These are phyloP conservation scores for Cossypha dichroa DNA, from an alignment of 2,797 vertebrate genomes.

Conservation along the genomic window DNA sequence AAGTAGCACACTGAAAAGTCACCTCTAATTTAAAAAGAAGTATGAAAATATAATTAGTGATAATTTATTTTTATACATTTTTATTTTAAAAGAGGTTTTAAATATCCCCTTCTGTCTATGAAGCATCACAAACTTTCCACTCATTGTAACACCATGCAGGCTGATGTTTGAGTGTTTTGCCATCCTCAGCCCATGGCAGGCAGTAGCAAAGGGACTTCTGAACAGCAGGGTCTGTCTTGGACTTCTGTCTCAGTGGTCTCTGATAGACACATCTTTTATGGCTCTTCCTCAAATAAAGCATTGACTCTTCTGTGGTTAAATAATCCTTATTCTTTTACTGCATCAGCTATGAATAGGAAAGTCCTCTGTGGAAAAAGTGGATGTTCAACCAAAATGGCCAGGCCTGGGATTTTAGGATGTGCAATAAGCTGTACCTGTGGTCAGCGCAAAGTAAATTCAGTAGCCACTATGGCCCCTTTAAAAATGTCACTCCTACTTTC, in stretches of 20 bases:
- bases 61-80: background rate
- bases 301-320: background rate
- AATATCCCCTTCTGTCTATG: background rate
- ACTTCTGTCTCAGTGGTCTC: background rate
- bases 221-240: background rate
- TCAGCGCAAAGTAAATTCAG: background rate
- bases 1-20: background rate
- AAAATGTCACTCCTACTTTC: background rate
- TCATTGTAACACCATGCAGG: fast-evolving
- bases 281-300: background rate
- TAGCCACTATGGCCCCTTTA: background rate
- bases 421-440: background rate
- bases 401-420: background rate
- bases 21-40: background rate
- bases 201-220: background rate
- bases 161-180: background rate
- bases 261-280: background rate
- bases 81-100: background rate
- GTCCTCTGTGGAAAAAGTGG: background rate
- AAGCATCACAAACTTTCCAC: background rate
- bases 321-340: background rate
- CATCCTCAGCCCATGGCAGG: background rate
- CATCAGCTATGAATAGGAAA: background rate
- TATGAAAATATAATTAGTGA: background rate
- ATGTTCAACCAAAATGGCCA: background rate